These are phyloP conservation scores for Tetragnatha montana DNA, from an alignment of 2,888 invertebrate genomes.

Conservation along the genomic window DNA sequence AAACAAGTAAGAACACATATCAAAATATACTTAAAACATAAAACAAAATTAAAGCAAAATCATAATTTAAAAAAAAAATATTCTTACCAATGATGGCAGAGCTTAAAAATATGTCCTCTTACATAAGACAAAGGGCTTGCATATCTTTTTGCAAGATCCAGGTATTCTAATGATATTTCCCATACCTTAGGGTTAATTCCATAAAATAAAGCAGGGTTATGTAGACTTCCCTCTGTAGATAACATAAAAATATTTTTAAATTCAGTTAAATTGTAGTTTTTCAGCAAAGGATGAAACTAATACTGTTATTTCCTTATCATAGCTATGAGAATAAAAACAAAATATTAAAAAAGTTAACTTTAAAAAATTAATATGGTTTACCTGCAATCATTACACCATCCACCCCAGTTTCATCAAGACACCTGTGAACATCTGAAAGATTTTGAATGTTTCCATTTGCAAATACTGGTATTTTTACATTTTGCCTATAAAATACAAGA, in stretches of 20 bases:
- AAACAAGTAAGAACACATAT: too few relatives aligned
- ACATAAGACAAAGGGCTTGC: constrained; percentile 93
- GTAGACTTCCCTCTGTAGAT: constrained; percentile 92
- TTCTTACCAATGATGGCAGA: constrained; percentile 90
- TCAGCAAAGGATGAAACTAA: too few relatives aligned
- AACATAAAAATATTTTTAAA: not conserved
- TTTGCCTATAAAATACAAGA: constrained; percentile 73
- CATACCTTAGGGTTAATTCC: constrained; percentile 85
- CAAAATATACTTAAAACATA: not conserved
- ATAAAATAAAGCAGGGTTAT: constrained; percentile 93
- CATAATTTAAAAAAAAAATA: constrained; percentile 23
- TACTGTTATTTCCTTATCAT: not conserved
- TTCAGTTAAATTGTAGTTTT: too few relatives aligned
- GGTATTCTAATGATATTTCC: constrained; percentile 92
- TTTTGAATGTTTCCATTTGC: constrained; percentile 98
- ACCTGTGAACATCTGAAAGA: constrained; percentile 88
- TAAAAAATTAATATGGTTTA: constrained; percentile 69
- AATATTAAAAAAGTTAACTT: not conserved
- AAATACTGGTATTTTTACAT: constrained; percentile 92
- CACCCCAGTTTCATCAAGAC: constrained; percentile 89
- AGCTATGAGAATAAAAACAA: not conserved
- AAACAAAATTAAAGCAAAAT: not conserved
- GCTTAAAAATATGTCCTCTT: constrained; percentile 96
- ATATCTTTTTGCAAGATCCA: constrained; percentile 86
- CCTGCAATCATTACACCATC: constrained; percentile 80